Base-by-base conservation (phyloP, 2,888 invertebrate species). In the Cheilosia impressa region DNA sequence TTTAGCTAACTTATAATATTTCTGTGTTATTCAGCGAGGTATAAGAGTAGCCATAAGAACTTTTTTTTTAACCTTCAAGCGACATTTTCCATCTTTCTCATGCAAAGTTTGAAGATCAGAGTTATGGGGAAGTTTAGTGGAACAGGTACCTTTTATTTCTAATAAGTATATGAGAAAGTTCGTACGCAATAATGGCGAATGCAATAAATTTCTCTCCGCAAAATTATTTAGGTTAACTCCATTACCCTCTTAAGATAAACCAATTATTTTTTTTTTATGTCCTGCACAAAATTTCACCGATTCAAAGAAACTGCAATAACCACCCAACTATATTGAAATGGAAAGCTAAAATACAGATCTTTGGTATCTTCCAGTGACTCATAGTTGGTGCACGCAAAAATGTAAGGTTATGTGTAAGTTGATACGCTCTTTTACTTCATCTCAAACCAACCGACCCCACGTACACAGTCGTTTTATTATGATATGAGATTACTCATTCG, bases 321-420 rank as follows among this genome's bases (percentile, higher is more conserved):
- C 41, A 68, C 17, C 17, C 43, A 57, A 52, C 52, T 71, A 71
- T 9, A 22, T n/a, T 24, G 50, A 45, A 45, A 55, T 55, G 63
- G 73, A 65, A 75, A 75, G 75, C 57, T 45, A 27, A 38, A 65
- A 55, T 38, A 13, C 34, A 57, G 55, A 57, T 75, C 55, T 47
- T 22, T 24, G 17, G 22, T 22, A 41, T 6, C 60, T 52, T 34
- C 34, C 57, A 75, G 22, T 66, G 75, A 76, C 27, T 76, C 66
- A 75, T 24, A 15, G n/a, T 15, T 17, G 22, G 15, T 75, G 66
- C 50, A 22, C 45, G 47, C 22, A 58, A 34, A 55, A 50, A 38
- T 47, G 15, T 10, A 19, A 41, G 41, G 17, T 50, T 62, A 47
- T 45, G 19, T 9, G 2, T 63, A 62, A 24, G 58, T 47, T 57